Evolutionary conservation across 1,140 invertebrate genomes (phyloP), one percentile per base, ranked within the genome.

Genomic region (Drosophila ogumai): DNA sequence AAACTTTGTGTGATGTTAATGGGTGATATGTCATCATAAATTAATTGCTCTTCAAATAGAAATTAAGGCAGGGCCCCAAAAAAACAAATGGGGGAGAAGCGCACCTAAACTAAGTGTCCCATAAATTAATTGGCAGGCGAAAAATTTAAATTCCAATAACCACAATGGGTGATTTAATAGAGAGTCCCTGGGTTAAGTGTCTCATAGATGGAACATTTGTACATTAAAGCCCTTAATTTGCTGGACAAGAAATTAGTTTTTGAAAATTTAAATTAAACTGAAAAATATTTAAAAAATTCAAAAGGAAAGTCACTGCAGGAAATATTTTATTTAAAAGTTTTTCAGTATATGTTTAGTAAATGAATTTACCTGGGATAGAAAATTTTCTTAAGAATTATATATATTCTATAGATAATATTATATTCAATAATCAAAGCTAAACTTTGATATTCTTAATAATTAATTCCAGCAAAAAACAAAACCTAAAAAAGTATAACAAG

Each of bases 21-120:
- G 71, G 67, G 17, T 17, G 67, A 81, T 66, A 71, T 85, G 82
- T 85, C 82, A 85, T 85, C 81, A 75, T 74, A 76, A 86, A 85
- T 85, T 86, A 85, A 85, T 81, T 85, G 65, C 63, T 50, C 43
- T 58, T 41, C 55, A 32, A 52, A 17, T 63, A 64, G 43, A 56
- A 59, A 75, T 63, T 49, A 32, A 61, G 40, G 66, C 36, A 54
- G 50, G 32, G 32, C 13, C 52, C 17, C 17, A 12, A 19, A 44
- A 54, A 36, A 67, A 10, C 9, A 58, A 34, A 31, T 6, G 25
- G 32, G 12, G 13, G 32, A 54, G 50, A 19, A 44, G 22, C 28
- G 66, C 50, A 44, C 38, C 61, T 66, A 67, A 67, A 69, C 61
- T 31, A 54, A 69, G 46, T 36, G 54, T 44, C 38, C 10, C 66